Conservation (phyloP, 92 coral and sea anemone species). For the Siderastrea radians region DNA sequence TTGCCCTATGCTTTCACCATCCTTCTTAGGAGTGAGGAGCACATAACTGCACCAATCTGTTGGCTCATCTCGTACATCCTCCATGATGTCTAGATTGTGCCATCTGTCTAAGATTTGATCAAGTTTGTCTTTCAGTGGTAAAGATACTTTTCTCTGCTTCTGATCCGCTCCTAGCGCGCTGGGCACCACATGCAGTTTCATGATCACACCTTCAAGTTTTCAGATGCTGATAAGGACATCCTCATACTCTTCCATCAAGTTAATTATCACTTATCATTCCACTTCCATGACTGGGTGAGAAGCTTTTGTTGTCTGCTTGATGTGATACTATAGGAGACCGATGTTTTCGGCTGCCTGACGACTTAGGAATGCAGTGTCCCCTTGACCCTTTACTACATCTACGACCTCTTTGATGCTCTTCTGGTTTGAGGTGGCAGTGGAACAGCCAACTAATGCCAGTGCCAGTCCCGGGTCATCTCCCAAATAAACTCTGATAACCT, state of each 20-base stretch:
- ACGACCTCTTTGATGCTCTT: too few relatives aligned
- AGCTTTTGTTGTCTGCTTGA: slow-evolving; percentile 23
- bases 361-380: slow-evolving; percentile 37
- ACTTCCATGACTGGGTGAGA: slow-evolving; percentile 2
- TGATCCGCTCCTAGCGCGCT: too few relatives aligned
- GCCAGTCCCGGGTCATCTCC: too few relatives aligned
- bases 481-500: too few relatives aligned
- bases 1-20: too few relatives aligned
- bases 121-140: slow-evolving; percentile 13
- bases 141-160: not conserved
- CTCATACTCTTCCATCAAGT: slow-evolving; percentile 12
- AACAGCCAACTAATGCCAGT: too few relatives aligned
- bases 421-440: too few relatives aligned
- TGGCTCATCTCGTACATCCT: slow-evolving; percentile 5
- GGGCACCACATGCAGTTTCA: too few relatives aligned
- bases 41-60: not conserved
- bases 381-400: slow-evolving; percentile 18
- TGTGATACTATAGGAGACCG: slow-evolving; percentile 51
- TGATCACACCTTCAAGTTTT: not conserved
- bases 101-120: slow-evolving; percentile 1
- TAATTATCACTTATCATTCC: too few relatives aligned
- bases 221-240: slow-evolving; percentile 17
- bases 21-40: too few relatives aligned
- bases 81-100: slow-evolving; percentile 16
- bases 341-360: slow-evolving; percentile 30